Evolutionary conservation across 1,140 invertebrate species (phyloP).

Genomic region (Euwallacea similis): DNA sequence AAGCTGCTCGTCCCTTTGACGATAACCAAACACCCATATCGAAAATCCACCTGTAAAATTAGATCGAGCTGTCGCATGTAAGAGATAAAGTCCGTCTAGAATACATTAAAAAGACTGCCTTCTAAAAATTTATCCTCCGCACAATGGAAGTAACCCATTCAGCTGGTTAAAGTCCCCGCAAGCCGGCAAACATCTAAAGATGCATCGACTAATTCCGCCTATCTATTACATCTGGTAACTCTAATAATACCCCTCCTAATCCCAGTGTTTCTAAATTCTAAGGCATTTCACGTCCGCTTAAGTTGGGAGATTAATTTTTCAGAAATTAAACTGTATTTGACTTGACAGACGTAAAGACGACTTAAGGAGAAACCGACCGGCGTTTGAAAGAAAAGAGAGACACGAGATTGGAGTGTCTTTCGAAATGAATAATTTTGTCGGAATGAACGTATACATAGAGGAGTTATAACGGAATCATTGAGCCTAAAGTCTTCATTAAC

Average conservation of each 20-base stretch:
- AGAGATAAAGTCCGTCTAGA: too few relatives aligned
- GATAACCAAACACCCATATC: too few relatives aligned
- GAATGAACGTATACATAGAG: too few relatives aligned
- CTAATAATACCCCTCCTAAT: conserved; percentile 27
- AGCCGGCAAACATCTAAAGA: conserved; percentile 26
- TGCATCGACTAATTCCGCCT: conserved; percentile 10
- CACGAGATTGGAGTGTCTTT: neutral
- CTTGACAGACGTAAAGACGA: conserved; percentile 9
- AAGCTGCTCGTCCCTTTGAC: too few relatives aligned
- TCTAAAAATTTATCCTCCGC: too few relatives aligned
- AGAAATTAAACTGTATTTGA: conserved; percentile 10
- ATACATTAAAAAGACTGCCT: too few relatives aligned
- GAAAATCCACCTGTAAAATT: too few relatives aligned
- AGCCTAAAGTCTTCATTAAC: too few relatives aligned
- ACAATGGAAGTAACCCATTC: too few relatives aligned
- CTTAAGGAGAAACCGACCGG: conserved; percentile 1
- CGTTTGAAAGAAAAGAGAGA: neutral
- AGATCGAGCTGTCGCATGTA: too few relatives aligned
- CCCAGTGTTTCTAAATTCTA: conserved; percentile 21
- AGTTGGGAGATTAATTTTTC: conserved; percentile 26
- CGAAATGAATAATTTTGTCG: too few relatives aligned
- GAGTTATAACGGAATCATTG: neutral
- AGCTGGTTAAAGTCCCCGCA: conserved; percentile 2
- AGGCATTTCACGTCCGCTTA: conserved; percentile 20
- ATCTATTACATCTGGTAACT: conserved; percentile 28